phyloP scores from a whole-genome alignment of 2,113 vertebrate genomes.

The Amblyopsis rosae region DNA sequence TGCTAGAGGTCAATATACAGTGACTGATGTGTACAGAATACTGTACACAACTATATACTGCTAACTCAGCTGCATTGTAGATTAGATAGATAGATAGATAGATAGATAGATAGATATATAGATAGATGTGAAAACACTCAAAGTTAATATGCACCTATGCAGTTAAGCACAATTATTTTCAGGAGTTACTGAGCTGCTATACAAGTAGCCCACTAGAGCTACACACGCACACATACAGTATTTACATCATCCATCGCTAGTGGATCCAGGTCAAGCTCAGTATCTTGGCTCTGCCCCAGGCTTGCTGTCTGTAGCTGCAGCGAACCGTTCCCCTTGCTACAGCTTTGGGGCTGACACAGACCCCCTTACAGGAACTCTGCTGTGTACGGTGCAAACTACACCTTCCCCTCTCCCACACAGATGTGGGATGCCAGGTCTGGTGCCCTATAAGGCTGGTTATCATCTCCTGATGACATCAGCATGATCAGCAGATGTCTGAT shows the following conservation, averaged over 20 bases:
- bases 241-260: conserved; percentile 1
- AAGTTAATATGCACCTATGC: too few species aligned
- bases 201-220: too few species aligned
- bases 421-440: conserved; percentile 51
- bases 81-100: too few species aligned
- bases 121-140: too few species aligned
- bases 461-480: conserved; percentile 79
- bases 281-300: not conserved
- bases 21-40: too few species aligned
- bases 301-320: conserved; percentile 1
- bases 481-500: conserved; percentile 75
- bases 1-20: too few species aligned
- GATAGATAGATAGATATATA: too few species aligned
- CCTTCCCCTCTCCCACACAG: conserved; percentile 4
- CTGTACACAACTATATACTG: too few species aligned
- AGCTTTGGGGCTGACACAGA: conserved; percentile 4
- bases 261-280: not conserved
- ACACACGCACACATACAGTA: not conserved
- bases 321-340: not conserved
- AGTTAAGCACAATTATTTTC: too few species aligned
- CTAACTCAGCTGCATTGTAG: too few species aligned
- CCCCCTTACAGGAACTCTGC: conserved; percentile 20
- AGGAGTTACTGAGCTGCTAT: too few species aligned
- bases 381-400: conserved; percentile 43
- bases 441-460: conserved; percentile 71